Evolutionary conservation across 2,797 vertebrate genomes (phyloP).

Genomic region (Eleutherodactylus coqui): DNA sequence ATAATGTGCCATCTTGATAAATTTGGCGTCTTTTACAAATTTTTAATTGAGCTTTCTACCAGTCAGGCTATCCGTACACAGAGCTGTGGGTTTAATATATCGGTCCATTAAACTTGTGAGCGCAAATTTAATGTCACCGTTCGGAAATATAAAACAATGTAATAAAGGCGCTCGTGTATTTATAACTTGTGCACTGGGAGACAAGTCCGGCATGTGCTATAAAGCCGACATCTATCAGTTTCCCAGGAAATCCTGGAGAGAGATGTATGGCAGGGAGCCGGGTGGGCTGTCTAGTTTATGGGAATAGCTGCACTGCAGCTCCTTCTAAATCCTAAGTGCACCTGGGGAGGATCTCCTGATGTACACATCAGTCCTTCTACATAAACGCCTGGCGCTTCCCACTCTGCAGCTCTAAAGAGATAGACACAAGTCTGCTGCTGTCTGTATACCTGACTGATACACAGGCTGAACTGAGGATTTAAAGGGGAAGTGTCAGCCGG

Average conservation of each 20-base stretch:
- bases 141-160: not conserved
- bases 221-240: not conserved
- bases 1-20: too few relatives aligned
- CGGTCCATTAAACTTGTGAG: not conserved
- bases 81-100: too few relatives aligned
- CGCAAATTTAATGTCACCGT: not conserved
- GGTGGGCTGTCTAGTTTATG: not conserved
- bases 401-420: not conserved
- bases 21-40: too few relatives aligned
- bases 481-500: not conserved
- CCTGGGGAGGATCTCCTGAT: not conserved
- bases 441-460: not conserved
- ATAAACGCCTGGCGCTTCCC: not conserved
- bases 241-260: not conserved
- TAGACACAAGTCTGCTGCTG: not conserved
- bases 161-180: not conserved
- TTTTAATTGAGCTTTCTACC: too few relatives aligned
- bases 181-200: not conserved
- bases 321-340: slow-evolving; percentile 20
- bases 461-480: not conserved
- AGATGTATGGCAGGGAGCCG: not conserved
- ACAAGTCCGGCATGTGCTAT: not conserved
- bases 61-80: too few relatives aligned
- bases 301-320: not conserved
- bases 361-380: not conserved